These are phyloP conservation scores for Epinotia demarniana DNA, from an alignment of 2,888 invertebrate genomes.

Conservation along the genomic window DNA sequence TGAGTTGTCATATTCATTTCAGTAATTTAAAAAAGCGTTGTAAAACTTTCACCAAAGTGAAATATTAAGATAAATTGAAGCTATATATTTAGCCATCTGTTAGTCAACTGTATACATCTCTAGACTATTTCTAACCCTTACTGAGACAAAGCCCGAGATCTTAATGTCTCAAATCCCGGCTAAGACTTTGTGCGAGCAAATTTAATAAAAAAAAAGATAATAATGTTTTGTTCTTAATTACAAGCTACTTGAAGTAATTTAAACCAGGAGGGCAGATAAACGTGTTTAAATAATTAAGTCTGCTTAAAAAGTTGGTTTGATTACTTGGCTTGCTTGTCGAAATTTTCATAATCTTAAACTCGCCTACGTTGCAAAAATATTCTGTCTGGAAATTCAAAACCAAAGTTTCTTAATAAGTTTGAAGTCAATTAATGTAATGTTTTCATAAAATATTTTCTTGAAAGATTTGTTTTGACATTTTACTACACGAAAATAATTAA, in stretches of 20 bases:
- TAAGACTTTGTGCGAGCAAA: conserved; percentile 8
- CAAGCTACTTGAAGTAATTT: conserved; percentile 33
- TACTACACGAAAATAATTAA: too few species aligned
- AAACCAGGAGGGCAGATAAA: conserved; percentile 26
- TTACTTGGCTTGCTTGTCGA: conserved; percentile 26
- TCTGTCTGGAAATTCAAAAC: background rate
- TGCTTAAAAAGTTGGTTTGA: conserved; percentile 31
- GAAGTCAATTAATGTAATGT: background rate
- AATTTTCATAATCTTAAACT: conserved; percentile 10
- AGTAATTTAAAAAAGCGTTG: background rate
- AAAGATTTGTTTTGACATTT: background rate
- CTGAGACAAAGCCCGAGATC: background rate
- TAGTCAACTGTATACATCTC: background rate
- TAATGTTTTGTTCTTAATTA: conserved; percentile 30
- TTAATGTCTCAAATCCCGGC: conserved; percentile 3
- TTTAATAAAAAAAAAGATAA: conserved; percentile 25
- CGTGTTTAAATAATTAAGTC: conserved; percentile 38
- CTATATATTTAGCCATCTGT: background rate
- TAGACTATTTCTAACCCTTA: conserved; percentile 19
- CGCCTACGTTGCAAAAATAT: background rate
- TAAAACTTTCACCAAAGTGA: background rate
- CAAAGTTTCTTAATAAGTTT: background rate
- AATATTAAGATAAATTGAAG: conserved; percentile 3
- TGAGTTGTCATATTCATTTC: background rate
- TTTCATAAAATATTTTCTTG: background rate